These are phyloP conservation scores for Semaprochilodus insignis DNA, from an alignment of 2,797 vertebrate genomes.

Conservation along the genomic window DNA sequence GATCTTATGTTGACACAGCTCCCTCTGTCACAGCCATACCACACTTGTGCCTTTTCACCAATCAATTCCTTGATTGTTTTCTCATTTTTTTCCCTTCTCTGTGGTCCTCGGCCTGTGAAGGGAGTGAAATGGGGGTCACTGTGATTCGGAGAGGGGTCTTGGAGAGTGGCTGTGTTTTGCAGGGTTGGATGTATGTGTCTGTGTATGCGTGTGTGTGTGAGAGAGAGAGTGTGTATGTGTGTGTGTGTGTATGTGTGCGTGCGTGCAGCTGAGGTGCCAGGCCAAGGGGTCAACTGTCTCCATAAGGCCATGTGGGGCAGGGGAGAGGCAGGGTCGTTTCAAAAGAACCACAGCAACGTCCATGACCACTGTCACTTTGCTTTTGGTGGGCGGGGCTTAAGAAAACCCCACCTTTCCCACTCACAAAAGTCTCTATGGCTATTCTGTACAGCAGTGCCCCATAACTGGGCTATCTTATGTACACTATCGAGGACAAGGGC, in stretches of 20 bases:
- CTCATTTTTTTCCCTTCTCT: constrained; percentile 51
- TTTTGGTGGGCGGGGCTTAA: constrained; percentile 51
- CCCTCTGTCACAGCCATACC: constrained; percentile 41
- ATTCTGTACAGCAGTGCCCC: constrained; percentile 87
- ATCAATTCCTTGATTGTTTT: constrained; percentile 50
- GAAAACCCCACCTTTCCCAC: constrained; percentile 60
- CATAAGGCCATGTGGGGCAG: constrained; percentile 52
- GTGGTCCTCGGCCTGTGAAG: constrained; percentile 54
- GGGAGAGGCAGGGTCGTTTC: constrained; percentile 58
- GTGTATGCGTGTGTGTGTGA: constrained; percentile 15
- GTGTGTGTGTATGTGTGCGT: constrained; percentile 14
- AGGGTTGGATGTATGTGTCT: constrained; percentile 21
- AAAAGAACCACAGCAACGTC: constrained; percentile 60
- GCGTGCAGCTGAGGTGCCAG: constrained; percentile 21
- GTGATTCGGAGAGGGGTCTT: constrained; percentile 41
- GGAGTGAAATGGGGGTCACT: constrained; percentile 47
- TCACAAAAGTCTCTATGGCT: constrained; percentile 82
- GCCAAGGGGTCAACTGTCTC: constrained; percentile 45
- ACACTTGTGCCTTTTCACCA: constrained; percentile 24
- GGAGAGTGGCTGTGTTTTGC: constrained; percentile 24
- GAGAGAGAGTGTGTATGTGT: neutral
- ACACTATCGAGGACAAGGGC: constrained; percentile 84
- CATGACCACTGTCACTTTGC: constrained; percentile 48
- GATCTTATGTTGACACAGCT: constrained; percentile 59
- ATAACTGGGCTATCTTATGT: constrained; percentile 81